Percentiles rank a stretch among this genome's conserved stretches.
Evolutionary conservation across 1,140 invertebrate genomes (phyloP).

Genomic region (Galleria mellonella): DNA sequence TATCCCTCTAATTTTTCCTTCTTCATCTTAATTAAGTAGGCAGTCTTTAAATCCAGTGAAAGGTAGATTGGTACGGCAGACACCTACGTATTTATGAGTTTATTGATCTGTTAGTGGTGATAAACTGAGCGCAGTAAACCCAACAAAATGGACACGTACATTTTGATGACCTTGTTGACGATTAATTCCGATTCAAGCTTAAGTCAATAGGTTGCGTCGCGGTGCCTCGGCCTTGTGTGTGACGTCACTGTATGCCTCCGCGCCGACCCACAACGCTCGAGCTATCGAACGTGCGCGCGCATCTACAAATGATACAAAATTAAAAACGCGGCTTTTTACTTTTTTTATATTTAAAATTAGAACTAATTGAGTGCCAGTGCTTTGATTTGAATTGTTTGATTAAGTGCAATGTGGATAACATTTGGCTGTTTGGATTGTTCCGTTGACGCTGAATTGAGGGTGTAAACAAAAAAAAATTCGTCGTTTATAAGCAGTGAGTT

Average conservation of each 20-base stretch:
- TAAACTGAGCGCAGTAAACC: too few species aligned
- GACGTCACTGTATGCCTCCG: constrained; percentile 24
- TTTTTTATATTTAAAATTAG: not conserved
- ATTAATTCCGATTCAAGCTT: constrained; percentile 23
- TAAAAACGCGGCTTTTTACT: constrained; percentile 4
- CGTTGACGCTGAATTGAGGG: too few species aligned
- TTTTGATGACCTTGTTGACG: constrained; percentile 18
- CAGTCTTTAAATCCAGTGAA: too few species aligned
- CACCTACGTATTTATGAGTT: too few species aligned
- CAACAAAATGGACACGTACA: too few species aligned
- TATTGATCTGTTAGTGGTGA: too few species aligned
- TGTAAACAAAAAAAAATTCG: not conserved
- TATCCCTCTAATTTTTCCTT: too few species aligned
- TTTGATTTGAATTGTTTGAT: not conserved
- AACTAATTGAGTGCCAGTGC: constrained; percentile 1
- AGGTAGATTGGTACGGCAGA: too few species aligned
- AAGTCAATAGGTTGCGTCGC: constrained; percentile 23
- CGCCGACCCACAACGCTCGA: constrained; percentile 11
- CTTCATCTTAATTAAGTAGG: too few species aligned
- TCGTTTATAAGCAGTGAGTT: not conserved
- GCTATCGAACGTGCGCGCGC: constrained; percentile 24
- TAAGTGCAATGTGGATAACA: not conserved
- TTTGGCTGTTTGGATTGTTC: not conserved
- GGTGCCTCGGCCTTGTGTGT: constrained; percentile 23
- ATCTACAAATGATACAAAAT: constrained; percentile 1